A percentile compares a stretch with the other conserved stretches of the same genome.
Evolutionary conservation across 1,140 invertebrate species (phyloP).

Genomic region (Bombus consobrinus): DNA sequence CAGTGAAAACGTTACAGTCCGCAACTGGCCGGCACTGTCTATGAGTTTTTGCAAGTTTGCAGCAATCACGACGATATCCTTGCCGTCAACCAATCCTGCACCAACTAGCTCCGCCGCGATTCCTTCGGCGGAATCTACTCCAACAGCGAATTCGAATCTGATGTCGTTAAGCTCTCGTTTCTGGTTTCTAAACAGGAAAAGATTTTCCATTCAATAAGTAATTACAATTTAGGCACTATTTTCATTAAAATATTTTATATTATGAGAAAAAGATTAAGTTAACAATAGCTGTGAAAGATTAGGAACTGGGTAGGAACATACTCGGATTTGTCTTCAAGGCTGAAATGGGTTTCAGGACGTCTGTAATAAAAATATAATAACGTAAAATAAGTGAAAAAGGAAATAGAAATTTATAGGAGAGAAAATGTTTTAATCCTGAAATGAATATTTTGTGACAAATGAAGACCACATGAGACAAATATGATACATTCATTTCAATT

Average conservation of each 20-base stretch:
- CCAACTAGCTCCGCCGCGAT: slow-evolving; percentile 97
- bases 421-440: neutral
- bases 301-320: slow-evolving; percentile 40
- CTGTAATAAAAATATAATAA: slow-evolving; percentile 59
- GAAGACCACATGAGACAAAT: too few species aligned
- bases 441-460: neutral
- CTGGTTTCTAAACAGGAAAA: slow-evolving; percentile 87
- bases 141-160: slow-evolving; percentile 96
- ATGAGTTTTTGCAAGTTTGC: slow-evolving; percentile 96
- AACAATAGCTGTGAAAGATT: neutral
- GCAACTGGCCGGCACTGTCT: slow-evolving; percentile 84
- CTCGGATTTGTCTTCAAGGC: slow-evolving; percentile 62
- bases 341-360: slow-evolving; percentile 68
- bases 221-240: neutral
- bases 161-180: slow-evolving; percentile 98
- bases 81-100: slow-evolving; percentile 95
- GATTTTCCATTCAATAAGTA: neutral
- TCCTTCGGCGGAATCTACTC: slow-evolving; percentile 96
- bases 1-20: slow-evolving; percentile 94
- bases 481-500: too few species aligned
- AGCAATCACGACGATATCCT: slow-evolving; percentile 95
- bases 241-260: neutral
- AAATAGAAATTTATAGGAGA: neutral
- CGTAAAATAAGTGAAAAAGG: slow-evolving; percentile 7
- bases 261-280: neutral